Conservation (phyloP, 2,797 vertebrate species). For the Oryzias sinensis region DNA sequence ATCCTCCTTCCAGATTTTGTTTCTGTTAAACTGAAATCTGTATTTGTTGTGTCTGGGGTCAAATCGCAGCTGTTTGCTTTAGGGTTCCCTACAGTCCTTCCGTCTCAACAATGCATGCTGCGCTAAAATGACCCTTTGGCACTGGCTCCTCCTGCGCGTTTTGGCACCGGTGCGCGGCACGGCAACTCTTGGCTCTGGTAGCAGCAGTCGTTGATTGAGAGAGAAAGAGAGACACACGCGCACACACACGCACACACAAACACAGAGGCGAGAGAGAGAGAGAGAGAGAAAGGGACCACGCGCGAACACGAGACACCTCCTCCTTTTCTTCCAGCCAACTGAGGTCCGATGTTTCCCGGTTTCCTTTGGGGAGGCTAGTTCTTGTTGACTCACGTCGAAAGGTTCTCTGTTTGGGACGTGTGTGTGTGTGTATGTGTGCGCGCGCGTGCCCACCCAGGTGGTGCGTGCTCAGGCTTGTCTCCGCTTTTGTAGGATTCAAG, state of each 20-base stretch:
- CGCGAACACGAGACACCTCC: constrained; percentile 75
- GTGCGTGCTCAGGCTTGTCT: constrained; percentile 89
- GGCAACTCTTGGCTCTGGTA: constrained; percentile 86
- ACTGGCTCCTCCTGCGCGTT: constrained; percentile 74
- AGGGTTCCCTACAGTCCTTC: constrained; percentile 79
- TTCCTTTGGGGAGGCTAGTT: constrained; percentile 69
- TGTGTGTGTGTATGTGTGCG: constrained; percentile 75
- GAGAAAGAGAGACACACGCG: constrained; percentile 45
- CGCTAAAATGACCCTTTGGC: constrained; percentile 79
- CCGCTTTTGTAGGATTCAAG: constrained; percentile 89
- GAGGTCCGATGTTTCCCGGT: constrained; percentile 81
- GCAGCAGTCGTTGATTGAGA: constrained; percentile 67
- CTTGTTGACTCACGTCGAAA: constrained; percentile 84
- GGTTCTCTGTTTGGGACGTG: constrained; percentile 87
- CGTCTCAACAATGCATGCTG: constrained; percentile 61
- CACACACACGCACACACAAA: constrained; percentile 22
- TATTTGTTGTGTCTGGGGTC: constrained; percentile 48
- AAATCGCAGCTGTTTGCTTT: constrained; percentile 48
- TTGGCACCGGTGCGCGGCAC: constrained; percentile 83
- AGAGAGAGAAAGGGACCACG: constrained; percentile 72
- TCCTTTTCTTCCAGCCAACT: constrained; percentile 74
- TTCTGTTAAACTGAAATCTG: constrained; percentile 35
- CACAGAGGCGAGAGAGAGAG: constrained; percentile 34
- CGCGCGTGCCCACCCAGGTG: constrained; percentile 55
- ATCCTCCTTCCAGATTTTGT: constrained; percentile 18